Conservation (phyloP, 2,888 invertebrate species). For the Nesidiocoris tenuis region DNA sequence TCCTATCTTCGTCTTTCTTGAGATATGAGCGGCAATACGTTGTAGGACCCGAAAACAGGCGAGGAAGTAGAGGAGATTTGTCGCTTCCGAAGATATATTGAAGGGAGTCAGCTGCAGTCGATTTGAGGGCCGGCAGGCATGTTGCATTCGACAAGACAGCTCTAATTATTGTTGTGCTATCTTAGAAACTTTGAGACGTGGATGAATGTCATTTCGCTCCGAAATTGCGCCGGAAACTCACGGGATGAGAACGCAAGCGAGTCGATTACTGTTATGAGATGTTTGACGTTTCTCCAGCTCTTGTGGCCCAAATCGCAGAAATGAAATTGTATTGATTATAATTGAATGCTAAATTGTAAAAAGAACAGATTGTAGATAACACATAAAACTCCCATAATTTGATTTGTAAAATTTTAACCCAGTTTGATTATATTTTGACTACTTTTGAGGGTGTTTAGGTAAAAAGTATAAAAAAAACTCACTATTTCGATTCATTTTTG, state of each 20-base stretch:
- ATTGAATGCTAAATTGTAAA: too few species aligned
- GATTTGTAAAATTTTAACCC: too few species aligned
- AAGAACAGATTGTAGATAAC: too few species aligned
- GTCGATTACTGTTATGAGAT: not conserved
- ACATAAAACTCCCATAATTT: too few species aligned
- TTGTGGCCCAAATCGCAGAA: too few species aligned
- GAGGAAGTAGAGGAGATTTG: conserved; percentile 36
- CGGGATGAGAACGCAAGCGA: too few species aligned
- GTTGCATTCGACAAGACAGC: conserved; percentile 19
- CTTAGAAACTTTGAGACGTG: not conserved
- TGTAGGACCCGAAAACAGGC: not conserved
- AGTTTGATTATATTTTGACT: too few species aligned
- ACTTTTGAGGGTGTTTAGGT: too few species aligned
- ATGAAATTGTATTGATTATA: too few species aligned
- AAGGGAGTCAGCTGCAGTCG: conserved; percentile 36
- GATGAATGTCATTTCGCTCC: not conserved
- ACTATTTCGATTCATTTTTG: too few species aligned
- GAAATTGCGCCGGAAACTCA: not conserved
- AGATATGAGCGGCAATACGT: conserved; percentile 40
- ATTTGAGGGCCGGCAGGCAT: conserved; percentile 31
- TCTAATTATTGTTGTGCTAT: conserved; percentile 13
- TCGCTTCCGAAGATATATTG: conserved; percentile 40
- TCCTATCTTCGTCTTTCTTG: conserved; percentile 7
- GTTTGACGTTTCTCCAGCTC: too few species aligned
- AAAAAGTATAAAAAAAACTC: too few species aligned